Evolutionary conservation across 1,140 invertebrate species (phyloP), one percentile per base, ranked within the genome.

Genomic region (Drosophila bifasciata): DNA sequence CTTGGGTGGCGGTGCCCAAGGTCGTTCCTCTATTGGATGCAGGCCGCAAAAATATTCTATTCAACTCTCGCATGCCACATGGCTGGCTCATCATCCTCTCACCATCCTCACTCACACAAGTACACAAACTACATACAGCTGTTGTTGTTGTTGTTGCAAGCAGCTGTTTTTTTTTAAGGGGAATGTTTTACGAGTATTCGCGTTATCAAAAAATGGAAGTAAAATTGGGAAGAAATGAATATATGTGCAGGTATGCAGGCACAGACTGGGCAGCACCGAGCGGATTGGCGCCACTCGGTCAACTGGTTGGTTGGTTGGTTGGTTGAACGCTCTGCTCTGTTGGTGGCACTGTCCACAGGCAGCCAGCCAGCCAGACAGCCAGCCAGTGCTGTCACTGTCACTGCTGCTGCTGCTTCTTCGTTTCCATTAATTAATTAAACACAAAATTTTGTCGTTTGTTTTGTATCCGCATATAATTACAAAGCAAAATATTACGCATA

Each of bases 381-480:
- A n/a, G n/a, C n/a, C n/a, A n/a, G n/a, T n/a, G 39, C 48, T 56
- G 52, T 9, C 41, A 43, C 21, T 45, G 28, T 11, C 52, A 16
- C 17, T 39, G 48, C 16, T 51, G 40, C n/a, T 59, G 53, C 11
- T 57, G 40, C 45, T 66, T 68, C 51, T 62, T 53, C 61, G 19
- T 59, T 78, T 83, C 60, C 77, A 86, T 81, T 85, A 85, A 85
- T 85, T 85, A 85, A 85, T 86, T 85, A 86, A 85, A 68, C 81
- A 81, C 67, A 69, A 69, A 69, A 60, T 75, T 72, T 80, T 86
- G 23, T 36, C 52, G 57, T 60, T 71, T 52, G 71, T 45, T 36
- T 64, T 68, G 67, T 28, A 45, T 59, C 63, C 63, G 72, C 63
- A 68, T 71, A 64, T 81, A 81, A 88, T 86, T 85, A 88, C 83